Base-by-base conservation (phyloP, 2,888 invertebrate species). In the Drosophila nigricruria region DNA sequence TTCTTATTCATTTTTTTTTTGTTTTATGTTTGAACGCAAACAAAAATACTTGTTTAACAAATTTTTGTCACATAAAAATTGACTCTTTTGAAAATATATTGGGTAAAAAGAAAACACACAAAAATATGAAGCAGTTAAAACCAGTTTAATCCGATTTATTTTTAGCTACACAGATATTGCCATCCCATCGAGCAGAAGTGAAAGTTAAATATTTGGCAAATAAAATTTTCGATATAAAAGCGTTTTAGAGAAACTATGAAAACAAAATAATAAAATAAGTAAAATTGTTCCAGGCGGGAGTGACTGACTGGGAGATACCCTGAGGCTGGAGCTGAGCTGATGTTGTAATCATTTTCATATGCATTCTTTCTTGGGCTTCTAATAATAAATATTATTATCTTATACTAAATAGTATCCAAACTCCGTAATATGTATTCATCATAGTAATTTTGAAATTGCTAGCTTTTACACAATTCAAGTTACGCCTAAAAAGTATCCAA, bases 121-220 rank as follows among this genome's bases (percentile, higher is more conserved):
- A 25, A 38, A 18, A 40, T 66, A 45, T n/a, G 34, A 78, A 71
- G 58, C 42, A 57, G 63, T 57, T 77, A 27, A 61, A 67, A 68
- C 53, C 54, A 53, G 73, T 58, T 63, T 23, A 3, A 43, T 20
- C 25, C 0, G 20, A 25, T 45, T 45, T 53, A 66, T 66, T 45
- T 45, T 18, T 32, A 45, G 67, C 18, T 3, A 27, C 25, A n/a
- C 2, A 63, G 45, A 9, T 34, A 9, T 34, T 25, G 62, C 14
- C 30, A 18, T 16, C 10, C 64, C n/a, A 47, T 18, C 30, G 30
- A 27, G 32, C 23, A 38, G 10, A 61, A 49, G 30, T 63, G n/a
- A 36, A 47, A 60, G 30, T 62, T 40, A 63, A n/a, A 20, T 10
- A 25, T 49, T 49, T 49, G 14, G 49, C 34, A 34, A 52, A 52